These are phyloP conservation scores for Eudyptes chrysolophus DNA, from an alignment of 2,113 vertebrate genomes.

Conservation along the genomic window DNA sequence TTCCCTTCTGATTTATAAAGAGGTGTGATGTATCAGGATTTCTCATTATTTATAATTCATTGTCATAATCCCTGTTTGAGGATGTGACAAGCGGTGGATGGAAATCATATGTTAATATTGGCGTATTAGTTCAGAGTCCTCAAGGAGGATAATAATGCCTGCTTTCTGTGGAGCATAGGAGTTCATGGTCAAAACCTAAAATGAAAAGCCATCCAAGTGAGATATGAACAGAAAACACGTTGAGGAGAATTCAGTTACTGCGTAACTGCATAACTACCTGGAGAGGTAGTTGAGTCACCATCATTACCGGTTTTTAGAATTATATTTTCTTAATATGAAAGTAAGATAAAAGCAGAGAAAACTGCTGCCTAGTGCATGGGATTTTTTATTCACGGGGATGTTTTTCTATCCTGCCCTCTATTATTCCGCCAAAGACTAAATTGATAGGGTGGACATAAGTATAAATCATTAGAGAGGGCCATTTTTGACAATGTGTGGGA, in stretches of 20 bases:
- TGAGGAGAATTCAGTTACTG: neutral
- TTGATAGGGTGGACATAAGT: neutral
- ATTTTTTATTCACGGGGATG: neutral
- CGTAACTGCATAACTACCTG: neutral
- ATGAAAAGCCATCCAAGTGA: neutral
- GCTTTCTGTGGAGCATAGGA: neutral
- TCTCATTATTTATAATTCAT: neutral
- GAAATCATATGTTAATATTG: neutral
- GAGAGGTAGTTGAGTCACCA: neutral
- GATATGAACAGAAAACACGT: neutral
- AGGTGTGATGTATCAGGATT: neutral
- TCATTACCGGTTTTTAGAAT: neutral
- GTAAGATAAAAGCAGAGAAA: neutral
- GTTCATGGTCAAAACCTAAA: neutral
- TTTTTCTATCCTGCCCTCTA: neutral
- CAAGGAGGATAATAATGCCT: neutral
- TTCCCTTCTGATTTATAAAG: neutral
- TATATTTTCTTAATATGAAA: neutral
- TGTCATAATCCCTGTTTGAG: neutral
- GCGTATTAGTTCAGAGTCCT: neutral
- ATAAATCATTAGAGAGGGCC: neutral
- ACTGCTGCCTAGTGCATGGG: neutral
- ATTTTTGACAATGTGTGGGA: neutral
- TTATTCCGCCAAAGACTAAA: constrained; percentile 5
- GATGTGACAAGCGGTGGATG: neutral